Evolutionary conservation across 2,888 invertebrate species (phyloP).

Genomic region (Arge pagana): DNA sequence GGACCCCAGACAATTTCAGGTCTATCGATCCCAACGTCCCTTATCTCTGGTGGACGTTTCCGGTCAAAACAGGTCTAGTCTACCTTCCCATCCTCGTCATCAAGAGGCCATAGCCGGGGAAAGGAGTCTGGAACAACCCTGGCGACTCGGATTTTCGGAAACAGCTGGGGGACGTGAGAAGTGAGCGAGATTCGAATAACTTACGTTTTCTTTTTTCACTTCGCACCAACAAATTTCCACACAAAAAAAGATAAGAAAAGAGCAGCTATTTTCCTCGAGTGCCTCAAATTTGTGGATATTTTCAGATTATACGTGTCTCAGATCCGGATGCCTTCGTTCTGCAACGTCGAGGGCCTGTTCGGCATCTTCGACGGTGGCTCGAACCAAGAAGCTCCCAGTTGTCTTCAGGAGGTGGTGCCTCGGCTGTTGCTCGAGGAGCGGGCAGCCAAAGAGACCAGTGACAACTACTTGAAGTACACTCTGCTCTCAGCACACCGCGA

Average conservation of each 20-base stretch:
- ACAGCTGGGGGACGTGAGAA: constrained; percentile 74
- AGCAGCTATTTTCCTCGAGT: too few relatives aligned
- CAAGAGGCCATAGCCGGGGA: constrained; percentile 58
- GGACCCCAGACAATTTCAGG: constrained; percentile 80
- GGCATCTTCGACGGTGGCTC: constrained; percentile 82
- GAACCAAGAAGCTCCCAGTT: constrained; percentile 71
- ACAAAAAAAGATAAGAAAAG: neutral
- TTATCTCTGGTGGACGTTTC: constrained; percentile 85
- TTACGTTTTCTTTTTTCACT: neutral
- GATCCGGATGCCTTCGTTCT: constrained; percentile 76
- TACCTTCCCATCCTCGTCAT: constrained; percentile 63
- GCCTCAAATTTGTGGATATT: neutral
- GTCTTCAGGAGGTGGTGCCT: constrained; percentile 76
- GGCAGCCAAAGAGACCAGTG: constrained; percentile 78
- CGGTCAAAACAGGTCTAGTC: constrained; percentile 72
- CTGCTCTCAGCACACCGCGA: constrained; percentile 80
- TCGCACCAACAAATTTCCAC: neutral
- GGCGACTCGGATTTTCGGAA: constrained; percentile 85
- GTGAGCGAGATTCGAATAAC: constrained; percentile 37
- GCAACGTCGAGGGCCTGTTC: constrained; percentile 79
- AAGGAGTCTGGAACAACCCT: constrained; percentile 68
- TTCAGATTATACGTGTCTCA: constrained; percentile 74
- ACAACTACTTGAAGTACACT: constrained; percentile 84
- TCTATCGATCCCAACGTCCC: constrained; percentile 77
- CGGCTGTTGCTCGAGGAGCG: constrained; percentile 80